Percentiles rank a stretch among this genome's conserved stretches.
Conservation (phyloP, 2,113 vertebrate genomes). For the Edolisoma coerulescens region DNA sequence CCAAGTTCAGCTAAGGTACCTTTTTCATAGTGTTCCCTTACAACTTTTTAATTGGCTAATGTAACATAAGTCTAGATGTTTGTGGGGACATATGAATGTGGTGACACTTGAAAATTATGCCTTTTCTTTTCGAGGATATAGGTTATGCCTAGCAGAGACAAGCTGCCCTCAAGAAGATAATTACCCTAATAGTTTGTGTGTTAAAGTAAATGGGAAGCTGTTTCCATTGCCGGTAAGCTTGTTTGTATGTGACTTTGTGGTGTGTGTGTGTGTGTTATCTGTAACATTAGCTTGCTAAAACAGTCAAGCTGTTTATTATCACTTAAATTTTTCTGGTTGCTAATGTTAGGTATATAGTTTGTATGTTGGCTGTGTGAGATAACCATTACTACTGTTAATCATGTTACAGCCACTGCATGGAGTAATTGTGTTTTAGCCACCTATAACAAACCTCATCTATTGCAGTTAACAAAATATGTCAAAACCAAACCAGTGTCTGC, state of each 20-base stretch:
- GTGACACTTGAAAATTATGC: background rate
- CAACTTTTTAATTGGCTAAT: background rate
- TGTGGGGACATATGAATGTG: background rate
- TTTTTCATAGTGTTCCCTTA: background rate
- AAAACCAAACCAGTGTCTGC: background rate
- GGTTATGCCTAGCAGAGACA: slow-evolving; percentile 95
- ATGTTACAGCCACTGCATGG: background rate
- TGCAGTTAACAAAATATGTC: background rate
- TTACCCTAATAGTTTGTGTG: slow-evolving; percentile 92
- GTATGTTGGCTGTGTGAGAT: background rate
- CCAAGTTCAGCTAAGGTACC: slow-evolving; percentile 92
- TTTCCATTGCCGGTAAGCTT: slow-evolving; percentile 90
- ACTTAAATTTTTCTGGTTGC: background rate
- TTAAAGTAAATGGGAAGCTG: slow-evolving; percentile 97
- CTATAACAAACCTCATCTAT: background rate
- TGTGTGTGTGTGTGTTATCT: background rate
- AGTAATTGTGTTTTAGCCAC: background rate
- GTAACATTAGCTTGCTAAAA: background rate
- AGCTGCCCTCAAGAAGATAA: slow-evolving; percentile 97
- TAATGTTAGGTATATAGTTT: background rate
- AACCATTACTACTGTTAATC: background rate
- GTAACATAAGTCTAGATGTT: background rate
- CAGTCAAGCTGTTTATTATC: background rate
- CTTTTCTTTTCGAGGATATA: slow-evolving; percentile 48
- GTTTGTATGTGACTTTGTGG: background rate